Conservation (phyloP, 1,140 invertebrate species). For the Camponotus vicinus region DNA sequence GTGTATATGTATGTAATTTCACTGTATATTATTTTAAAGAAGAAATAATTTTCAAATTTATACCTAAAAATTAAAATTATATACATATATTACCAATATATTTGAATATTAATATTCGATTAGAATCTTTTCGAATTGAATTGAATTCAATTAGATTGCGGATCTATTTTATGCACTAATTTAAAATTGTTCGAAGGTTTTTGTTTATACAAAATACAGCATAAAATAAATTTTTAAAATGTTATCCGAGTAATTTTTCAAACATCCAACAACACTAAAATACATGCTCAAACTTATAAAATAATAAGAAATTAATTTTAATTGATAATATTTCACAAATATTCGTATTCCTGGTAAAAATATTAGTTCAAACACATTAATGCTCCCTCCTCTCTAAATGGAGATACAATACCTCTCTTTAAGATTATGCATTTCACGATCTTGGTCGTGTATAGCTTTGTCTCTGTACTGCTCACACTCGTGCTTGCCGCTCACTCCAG, state of each 20-base stretch:
- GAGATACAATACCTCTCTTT: not conserved
- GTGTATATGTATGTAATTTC: not conserved
- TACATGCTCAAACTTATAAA: not conserved
- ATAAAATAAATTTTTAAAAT: not conserved
- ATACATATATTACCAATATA: not conserved
- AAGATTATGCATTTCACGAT: conserved; percentile 30
- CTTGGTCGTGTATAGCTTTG: conserved; percentile 17
- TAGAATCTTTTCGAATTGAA: not conserved
- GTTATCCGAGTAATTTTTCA: not conserved
- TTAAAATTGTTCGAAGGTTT: not conserved
- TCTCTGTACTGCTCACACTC: conserved; percentile 12
- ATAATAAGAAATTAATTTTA: not conserved
- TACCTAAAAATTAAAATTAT: not conserved
- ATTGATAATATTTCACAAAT: not conserved
- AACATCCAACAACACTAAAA: not conserved
- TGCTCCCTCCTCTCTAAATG: no score
- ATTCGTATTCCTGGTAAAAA: not conserved
- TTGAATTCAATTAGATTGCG: not conserved
- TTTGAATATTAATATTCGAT: not conserved
- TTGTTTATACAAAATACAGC: not conserved
- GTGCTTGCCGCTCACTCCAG: conserved; percentile 24
- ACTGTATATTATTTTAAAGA: not conserved
- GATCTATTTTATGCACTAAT: not conserved
- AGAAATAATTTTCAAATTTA: no score
- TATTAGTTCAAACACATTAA: not conserved